Evolutionary conservation across 2,797 vertebrate species (phyloP).

Genomic region (Molossus molossus): DNA sequence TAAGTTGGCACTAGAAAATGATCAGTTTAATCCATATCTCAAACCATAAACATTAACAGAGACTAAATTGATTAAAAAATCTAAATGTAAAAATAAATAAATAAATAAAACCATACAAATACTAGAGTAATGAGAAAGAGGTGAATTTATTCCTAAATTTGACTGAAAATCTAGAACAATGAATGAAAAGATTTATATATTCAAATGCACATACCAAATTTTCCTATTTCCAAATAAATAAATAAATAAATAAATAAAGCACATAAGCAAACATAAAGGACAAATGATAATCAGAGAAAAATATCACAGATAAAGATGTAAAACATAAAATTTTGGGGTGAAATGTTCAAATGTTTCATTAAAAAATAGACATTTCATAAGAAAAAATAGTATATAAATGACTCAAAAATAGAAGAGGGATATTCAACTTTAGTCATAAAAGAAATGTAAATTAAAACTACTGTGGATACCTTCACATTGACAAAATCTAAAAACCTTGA

Average conservation of each 20-base stretch:
- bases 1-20: background rate
- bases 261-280: background rate
- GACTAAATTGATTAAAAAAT: background rate
- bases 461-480: background rate
- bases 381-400: background rate
- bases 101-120: background rate
- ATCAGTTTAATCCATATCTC: background rate
- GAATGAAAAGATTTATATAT: background rate
- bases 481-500: background rate
- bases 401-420: background rate
- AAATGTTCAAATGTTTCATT: background rate
- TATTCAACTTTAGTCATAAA: background rate
- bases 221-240: background rate
- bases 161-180: background rate
- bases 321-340: background rate
- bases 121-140: background rate
- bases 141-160: background rate
- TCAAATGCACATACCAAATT: background rate
- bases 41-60: background rate
- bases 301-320: background rate
- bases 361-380: background rate
- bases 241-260: background rate
- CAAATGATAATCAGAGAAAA: background rate
- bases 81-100: background rate
- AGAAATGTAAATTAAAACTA: background rate